Base-by-base conservation (phyloP, 1,140 invertebrate genomes). In the Thereuonema tuberculata region DNA sequence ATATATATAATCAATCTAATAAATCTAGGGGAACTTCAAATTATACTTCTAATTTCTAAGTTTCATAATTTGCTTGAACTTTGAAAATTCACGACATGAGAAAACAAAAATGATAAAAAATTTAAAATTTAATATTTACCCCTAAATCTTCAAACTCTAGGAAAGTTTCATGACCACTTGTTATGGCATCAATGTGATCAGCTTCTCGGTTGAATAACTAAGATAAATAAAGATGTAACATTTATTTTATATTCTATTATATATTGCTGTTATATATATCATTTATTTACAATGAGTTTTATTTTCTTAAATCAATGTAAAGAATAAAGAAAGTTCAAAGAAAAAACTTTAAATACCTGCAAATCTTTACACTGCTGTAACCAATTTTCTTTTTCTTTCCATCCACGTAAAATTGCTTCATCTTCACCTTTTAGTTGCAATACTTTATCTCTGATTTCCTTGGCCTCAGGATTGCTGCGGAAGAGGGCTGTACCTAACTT, bases 151-250 rank as follows among this genome's bases (percentile, higher is more conserved):
- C 82, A 73, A 87, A 90, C 64, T 96, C 92, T 14, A 98, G 76
- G 74, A 93, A 96, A 0, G 90, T 86, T 71, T 94, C 86, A 71
- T 98, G 93, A 43, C 89, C 88, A 56, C 89, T 89, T 37, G 89
- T 94, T 2, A 89, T 86, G 0, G 93, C 91, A 75, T 98, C 94
- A 61, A 98, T 93, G 70, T 95, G 89, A 73, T 98, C 93, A 0
- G 93, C 94, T 75, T 99, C 95, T 56, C 89, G 82, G 71, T 94
- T 96, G 74, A 98, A 96, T 61, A 87, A 80, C 74, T 91, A 87
- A 24, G 24, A 49, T 17, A 52, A 15, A 58, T n/a, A n/a, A n/a
- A n/a, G n/a, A n/a, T n/a, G n/a, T n/a, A n/a, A n/a, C n/a, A 58
- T 56, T n/a, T 25, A 52, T 52, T 25, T 25, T 37, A 37, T 37